Conservation (phyloP, 2,888 invertebrate genomes). For the Protodeltote pygarga region DNA sequence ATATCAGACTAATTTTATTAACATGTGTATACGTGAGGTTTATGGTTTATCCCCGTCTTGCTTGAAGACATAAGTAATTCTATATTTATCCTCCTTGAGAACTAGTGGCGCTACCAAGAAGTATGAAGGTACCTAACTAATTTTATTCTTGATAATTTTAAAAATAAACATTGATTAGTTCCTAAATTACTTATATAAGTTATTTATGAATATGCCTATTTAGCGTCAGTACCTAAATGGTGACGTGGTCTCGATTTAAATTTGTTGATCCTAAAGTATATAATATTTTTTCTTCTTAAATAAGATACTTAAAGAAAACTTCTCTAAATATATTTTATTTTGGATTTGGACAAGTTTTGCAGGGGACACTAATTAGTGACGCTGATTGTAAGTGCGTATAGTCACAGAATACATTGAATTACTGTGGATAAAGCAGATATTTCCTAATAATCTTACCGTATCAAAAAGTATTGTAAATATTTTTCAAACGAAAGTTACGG, state of each 20-base stretch:
- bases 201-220: too few species aligned
- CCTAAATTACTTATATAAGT: too few species aligned
- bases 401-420: slow-evolving; percentile 14
- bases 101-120: slow-evolving; percentile 19
- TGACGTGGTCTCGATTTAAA: too few species aligned
- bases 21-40: slow-evolving; percentile 15
- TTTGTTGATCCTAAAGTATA: too few species aligned
- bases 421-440: slow-evolving; percentile 15
- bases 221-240: too few species aligned
- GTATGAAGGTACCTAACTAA: slow-evolving; percentile 8
- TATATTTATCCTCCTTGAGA: slow-evolving; percentile 26
- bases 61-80: slow-evolving; percentile 8
- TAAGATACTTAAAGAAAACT: too few species aligned
- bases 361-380: too few species aligned
- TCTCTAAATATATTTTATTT: too few species aligned
- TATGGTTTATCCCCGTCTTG: slow-evolving; percentile 21
- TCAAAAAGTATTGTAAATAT: background rate
- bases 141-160: slow-evolving; percentile 4
- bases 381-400: too few species aligned
- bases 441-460: slow-evolving; percentile 7
- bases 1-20: slow-evolving; percentile 18
- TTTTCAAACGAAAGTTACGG: background rate
- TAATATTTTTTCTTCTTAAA: too few species aligned
- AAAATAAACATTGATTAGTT: slow-evolving; percentile 2
- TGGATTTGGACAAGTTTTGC: too few species aligned